phyloP scores from a whole-genome alignment of 2,888 invertebrate species.

The Eupithecia abbreviata region DNA sequence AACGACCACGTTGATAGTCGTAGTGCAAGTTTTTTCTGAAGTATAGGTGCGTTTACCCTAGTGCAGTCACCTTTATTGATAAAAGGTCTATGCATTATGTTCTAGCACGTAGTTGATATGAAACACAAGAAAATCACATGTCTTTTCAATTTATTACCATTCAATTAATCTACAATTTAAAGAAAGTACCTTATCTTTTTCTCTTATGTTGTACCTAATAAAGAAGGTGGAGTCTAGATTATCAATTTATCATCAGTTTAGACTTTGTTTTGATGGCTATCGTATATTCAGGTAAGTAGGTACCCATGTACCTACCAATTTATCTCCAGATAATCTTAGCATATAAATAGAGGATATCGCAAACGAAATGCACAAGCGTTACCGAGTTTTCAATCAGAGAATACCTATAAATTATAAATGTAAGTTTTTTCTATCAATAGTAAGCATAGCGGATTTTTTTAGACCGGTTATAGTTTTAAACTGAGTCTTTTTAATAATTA shows the following conservation, averaged over 20 bases:
- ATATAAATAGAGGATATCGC: constrained; percentile 25
- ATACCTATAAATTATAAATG: constrained; percentile 2
- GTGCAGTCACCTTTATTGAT: too few relatives aligned
- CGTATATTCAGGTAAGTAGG: constrained; percentile 10
- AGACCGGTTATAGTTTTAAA: neutral
- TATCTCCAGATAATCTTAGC: constrained; percentile 21
- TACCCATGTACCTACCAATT: neutral
- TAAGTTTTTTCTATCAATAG: constrained; percentile 9
- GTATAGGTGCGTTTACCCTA: too few relatives aligned
- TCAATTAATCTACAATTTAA: too few relatives aligned
- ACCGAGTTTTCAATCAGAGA: constrained; percentile 10
- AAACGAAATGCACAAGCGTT: constrained; percentile 13
- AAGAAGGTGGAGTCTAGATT: constrained; percentile 1
- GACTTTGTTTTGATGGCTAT: constrained; percentile 23
- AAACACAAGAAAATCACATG: neutral
- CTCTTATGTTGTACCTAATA: constrained; percentile 4
- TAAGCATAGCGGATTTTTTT: neutral
- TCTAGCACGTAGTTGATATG: neutral
- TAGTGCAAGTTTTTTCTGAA: too few relatives aligned
- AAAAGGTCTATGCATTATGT: neutral
- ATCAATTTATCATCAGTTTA: neutral
- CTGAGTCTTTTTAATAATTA: neutral
- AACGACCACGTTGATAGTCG: too few relatives aligned
- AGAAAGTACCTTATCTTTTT: neutral
- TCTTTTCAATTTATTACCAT: neutral